Evolutionary conservation across 2,113 vertebrate genomes (phyloP).

Genomic region (Sphaerodactylus townsendi): DNA sequence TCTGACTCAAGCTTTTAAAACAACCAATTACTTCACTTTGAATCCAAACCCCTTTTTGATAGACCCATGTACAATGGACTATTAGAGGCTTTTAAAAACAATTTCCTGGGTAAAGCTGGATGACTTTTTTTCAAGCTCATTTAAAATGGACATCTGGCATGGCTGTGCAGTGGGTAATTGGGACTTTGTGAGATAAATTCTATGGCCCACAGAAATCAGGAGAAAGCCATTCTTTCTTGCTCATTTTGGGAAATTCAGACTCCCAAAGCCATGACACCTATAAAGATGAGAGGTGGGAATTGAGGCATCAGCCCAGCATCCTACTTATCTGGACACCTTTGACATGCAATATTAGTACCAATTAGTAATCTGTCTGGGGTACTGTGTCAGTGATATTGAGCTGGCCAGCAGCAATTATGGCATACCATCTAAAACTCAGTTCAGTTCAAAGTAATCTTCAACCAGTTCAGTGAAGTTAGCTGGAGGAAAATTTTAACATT

Average conservation of each 20-base stretch:
- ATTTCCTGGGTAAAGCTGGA: constrained; percentile 13
- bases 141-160: constrained; percentile 47
- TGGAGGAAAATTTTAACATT: background rate
- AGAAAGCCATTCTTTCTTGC: constrained; percentile 4
- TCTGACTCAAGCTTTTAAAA: too few relatives aligned
- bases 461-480: background rate
- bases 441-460: background rate
- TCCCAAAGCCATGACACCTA: fast-evolving
- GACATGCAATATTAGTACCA: background rate
- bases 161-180: background rate
- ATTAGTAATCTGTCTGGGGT: background rate
- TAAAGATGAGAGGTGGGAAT: background rate
- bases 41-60: too few relatives aligned
- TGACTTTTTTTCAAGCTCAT: constrained; percentile 50
- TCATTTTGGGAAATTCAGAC: background rate
- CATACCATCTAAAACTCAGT: background rate
- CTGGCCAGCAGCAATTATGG: background rate
- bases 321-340: background rate
- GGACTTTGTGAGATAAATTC: constrained; percentile 29
- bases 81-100: constrained; percentile 23
- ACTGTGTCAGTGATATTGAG: background rate
- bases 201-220: fast-evolving
- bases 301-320: background rate
- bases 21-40: too few relatives aligned
- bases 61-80: constrained; percentile 11